Evolutionary conservation across 1,140 invertebrate species (phyloP), one percentile per base, ranked within the genome.

Genomic region (Theocolax elegans): DNA sequence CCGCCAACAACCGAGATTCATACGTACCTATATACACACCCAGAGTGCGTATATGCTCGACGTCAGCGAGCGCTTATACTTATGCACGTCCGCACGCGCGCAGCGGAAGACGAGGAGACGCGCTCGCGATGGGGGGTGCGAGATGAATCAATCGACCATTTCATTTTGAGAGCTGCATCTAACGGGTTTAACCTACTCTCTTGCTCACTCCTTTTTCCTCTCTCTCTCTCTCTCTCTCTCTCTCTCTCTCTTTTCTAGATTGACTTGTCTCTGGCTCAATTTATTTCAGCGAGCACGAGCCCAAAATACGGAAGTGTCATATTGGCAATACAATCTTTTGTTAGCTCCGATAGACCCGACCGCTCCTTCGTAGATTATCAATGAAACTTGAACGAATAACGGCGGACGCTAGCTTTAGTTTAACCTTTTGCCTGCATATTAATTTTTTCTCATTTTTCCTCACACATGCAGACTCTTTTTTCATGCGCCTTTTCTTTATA

Each of bases 221-320:
- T 54, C 23, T 27, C 51, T 10, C 25, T 49, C 19, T 21, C 29
- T 4, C n/a, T n/a, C n/a, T n/a, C n/a, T n/a, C n/a, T n/a, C n/a
- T n/a, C 1, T 54, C 23, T 27, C 51, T 10, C 25, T 49, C 19
- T 21, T 44, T 4, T n/a, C 21, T n/a, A 42, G 56, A 69, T 69
- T 69, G 58, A 69, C 35, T 69, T n/a, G 58, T 69, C 67, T 63
- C 58, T 46, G 56, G 44, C 19, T 68, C 38, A 54, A 63, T 69
- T 69, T 63, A 27, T 54, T 62, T 69, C 51, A 60, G 19, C n/a
- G 49, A 53, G 46, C 40, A 13, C 54, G 58, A n/a, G 66, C 19
- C n/a, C 49, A 23, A 23, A 29, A 25, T 42, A 44, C 49, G 49
- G 64, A 48, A 46, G 53, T 48, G 40, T 29, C 15, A 15, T 17